These are phyloP conservation scores for Zoanthus sociatus DNA, from an alignment of 92 coral and sea anemone genomes.

Conservation along the genomic window DNA sequence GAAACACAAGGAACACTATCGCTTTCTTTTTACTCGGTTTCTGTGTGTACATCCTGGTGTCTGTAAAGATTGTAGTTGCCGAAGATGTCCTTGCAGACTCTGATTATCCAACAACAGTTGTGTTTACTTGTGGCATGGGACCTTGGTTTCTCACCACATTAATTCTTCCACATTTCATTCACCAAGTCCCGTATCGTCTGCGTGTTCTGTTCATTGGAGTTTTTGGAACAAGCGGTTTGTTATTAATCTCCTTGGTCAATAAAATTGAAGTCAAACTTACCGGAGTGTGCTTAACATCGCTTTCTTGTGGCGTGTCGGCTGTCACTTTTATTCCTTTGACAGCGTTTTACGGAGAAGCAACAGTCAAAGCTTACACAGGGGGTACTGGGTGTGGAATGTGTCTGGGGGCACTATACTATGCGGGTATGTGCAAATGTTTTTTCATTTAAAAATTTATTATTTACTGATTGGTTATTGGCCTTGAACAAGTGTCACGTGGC, in stretches of 20 bases:
- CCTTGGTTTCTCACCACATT: slow-evolving; percentile 52
- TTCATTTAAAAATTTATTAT: too few species aligned
- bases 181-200: slow-evolving; percentile 36
- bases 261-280: slow-evolving; percentile 14
- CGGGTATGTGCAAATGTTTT: slow-evolving; percentile 15
- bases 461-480: too few species aligned
- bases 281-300: slow-evolving; percentile 42
- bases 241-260: slow-evolving; percentile 25
- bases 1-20: slow-evolving; percentile 13
- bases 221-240: slow-evolving; percentile 14
- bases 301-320: slow-evolving; percentile 46
- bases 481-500: too few species aligned
- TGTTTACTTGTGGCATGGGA: slow-evolving; percentile 48
- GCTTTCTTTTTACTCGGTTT: slow-evolving; percentile 37
- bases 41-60: slow-evolving; percentile 39
- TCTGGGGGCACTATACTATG: slow-evolving; percentile 42
- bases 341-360: slow-evolving; percentile 41
- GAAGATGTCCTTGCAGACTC: slow-evolving; percentile 54
- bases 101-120: slow-evolving; percentile 32
- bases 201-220: slow-evolving; percentile 32
- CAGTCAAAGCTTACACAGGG: slow-evolving; percentile 48
- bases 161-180: slow-evolving; percentile 42
- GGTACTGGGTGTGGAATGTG: slow-evolving; percentile 47
- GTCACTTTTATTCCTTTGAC: slow-evolving; percentile 50
- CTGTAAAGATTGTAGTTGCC: slow-evolving; percentile 41